These are phyloP conservation scores for Picathartes gymnocephalus DNA, from an alignment of 2,113 vertebrate genomes.

Conservation along the genomic window DNA sequence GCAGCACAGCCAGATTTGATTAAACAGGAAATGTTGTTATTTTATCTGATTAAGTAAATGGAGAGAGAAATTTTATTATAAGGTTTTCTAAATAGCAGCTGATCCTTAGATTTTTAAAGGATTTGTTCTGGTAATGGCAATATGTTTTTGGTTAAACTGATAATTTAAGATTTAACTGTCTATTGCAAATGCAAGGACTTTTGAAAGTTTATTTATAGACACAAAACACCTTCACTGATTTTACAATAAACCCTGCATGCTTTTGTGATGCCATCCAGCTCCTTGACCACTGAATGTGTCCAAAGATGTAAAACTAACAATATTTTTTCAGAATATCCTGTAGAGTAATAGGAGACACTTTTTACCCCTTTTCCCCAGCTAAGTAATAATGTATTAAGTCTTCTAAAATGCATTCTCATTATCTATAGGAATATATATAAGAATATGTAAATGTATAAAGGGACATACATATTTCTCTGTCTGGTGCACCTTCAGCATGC, in stretches of 20 bases:
- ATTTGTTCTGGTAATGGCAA: not conserved
- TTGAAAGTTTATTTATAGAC: not conserved
- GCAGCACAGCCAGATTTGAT: not conserved
- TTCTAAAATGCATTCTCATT: not conserved
- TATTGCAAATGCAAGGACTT: not conserved
- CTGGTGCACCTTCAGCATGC: not conserved
- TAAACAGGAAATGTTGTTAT: conserved; percentile 6
- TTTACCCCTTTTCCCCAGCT: not conserved
- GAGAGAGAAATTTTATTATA: not conserved
- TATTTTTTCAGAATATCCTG: not conserved
- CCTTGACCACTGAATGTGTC: not conserved
- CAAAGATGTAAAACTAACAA: not conserved
- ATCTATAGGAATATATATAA: not conserved
- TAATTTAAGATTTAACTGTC: not conserved
- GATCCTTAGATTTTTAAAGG: not conserved
- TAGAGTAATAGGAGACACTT: not conserved
- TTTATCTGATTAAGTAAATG: conserved; percentile 15
- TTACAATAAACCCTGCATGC: not conserved
- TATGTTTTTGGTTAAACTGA: not conserved
- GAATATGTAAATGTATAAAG: not conserved
- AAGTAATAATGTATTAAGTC: not conserved
- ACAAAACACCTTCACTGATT: not conserved
- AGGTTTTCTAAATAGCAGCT: not conserved
- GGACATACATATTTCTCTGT: not conserved
- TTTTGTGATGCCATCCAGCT: not conserved